Evolutionary conservation across 64 coral and sea anemone species (phyloP).

Genomic region (Montipora sp.): DNA sequence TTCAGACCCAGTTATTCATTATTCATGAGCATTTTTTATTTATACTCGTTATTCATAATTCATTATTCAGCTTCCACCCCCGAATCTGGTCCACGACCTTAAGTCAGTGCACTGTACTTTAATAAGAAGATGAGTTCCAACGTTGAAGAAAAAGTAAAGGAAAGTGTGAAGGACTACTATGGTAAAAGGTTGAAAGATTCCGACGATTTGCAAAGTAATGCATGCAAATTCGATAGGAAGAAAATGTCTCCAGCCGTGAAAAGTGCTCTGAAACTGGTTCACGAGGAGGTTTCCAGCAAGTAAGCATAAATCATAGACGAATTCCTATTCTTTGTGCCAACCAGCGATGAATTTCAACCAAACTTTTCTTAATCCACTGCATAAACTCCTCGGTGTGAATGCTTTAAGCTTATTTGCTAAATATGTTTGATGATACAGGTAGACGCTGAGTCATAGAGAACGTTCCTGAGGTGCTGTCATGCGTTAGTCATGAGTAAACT

Average conservation of each 20-base stretch:
- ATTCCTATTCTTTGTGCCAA: background rate
- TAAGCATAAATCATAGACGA: background rate
- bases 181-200: constrained; percentile 80
- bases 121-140: constrained; percentile 2
- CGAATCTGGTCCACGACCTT: too few species aligned
- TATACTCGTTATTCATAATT: too few species aligned
- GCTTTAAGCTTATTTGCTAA: background rate
- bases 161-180: constrained; percentile 96
- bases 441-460: too few species aligned
- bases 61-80: too few species aligned
- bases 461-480: too few species aligned
- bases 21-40: too few species aligned
- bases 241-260: constrained; percentile 45
- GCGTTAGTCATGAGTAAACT: too few species aligned
- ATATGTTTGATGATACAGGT: too few species aligned
- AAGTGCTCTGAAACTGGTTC: constrained; percentile 69
- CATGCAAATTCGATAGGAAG: constrained; percentile 36
- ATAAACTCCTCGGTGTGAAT: background rate
- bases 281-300: constrained; percentile 89
- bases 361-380: too few species aligned
- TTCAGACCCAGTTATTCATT: too few species aligned
- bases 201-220: constrained; percentile 81
- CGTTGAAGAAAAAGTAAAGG: constrained; percentile 65
- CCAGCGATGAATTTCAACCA: too few species aligned
- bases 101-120: background rate